A percentile compares a stretch with the other conserved stretches of the same genome.
These are phyloP conservation scores for Parazoanthus darwini DNA, from an alignment of 92 coral and sea anemone genomes.

Conservation along the genomic window DNA sequence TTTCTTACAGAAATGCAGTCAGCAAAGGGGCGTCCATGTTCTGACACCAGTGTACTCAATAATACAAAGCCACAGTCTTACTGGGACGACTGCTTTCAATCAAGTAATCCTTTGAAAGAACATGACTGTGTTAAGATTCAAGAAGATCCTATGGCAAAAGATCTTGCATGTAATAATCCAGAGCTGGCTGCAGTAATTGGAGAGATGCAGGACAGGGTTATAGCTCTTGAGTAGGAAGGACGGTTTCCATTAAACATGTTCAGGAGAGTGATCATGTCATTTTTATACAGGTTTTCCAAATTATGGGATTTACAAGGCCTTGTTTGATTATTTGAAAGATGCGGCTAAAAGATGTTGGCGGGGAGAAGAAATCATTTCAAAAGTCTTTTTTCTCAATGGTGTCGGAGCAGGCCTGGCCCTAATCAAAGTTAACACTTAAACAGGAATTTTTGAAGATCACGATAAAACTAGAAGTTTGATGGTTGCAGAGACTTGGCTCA, in stretches of 20 bases:
- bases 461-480: slow-evolving; percentile 41
- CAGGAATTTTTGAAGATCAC: slow-evolving; percentile 49
- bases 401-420: slow-evolving; percentile 47
- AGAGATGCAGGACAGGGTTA: no score
- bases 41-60: not conserved
- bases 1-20: no score
- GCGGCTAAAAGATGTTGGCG: slow-evolving; percentile 47
- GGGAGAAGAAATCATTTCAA: slow-evolving; percentile 35
- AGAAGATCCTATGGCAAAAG: no score
- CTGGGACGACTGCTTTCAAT: slow-evolving; percentile 28
- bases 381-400: slow-evolving; percentile 43
- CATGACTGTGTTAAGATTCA: slow-evolving; percentile 25
- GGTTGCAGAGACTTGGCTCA: slow-evolving; percentile 36
- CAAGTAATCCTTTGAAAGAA: slow-evolving; percentile 34
- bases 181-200: no score
- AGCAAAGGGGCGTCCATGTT: no score
- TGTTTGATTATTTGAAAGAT: slow-evolving; percentile 36
- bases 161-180: no score
- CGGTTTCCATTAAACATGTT: no score
- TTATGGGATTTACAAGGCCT: not conserved
- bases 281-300: no score
- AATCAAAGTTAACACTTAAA: slow-evolving; percentile 39
- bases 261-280: no score
- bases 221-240: no score
- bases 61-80: not conserved